phyloP scores from a whole-genome alignment of 2,888 invertebrate species.

The Cyrtodaria siliqua region DNA sequence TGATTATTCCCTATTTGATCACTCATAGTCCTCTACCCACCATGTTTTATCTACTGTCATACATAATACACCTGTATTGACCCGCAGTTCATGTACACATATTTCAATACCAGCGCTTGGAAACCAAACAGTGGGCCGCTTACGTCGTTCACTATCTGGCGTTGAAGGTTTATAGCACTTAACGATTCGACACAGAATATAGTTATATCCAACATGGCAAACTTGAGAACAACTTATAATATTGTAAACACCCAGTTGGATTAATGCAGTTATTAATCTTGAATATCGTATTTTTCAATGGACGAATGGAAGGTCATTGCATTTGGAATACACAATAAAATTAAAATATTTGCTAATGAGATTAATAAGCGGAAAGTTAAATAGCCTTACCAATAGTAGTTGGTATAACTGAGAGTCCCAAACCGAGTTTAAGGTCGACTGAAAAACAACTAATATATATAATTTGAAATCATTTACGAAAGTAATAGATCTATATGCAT shows the following conservation, averaged over 20 bases:
- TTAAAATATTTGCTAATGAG: conserved; percentile 2
- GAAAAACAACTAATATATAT: too few species aligned
- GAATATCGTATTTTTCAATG: neutral
- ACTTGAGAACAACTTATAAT: too few species aligned
- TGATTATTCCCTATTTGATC: conserved; percentile 22
- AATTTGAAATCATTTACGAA: too few species aligned
- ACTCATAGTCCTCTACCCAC: conserved; percentile 29
- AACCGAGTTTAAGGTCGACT: too few species aligned
- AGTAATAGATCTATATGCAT: too few species aligned
- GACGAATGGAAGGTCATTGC: neutral
- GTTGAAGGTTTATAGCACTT: conserved; percentile 30
- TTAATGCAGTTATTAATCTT: too few species aligned
- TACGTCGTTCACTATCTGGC: conserved; percentile 37
- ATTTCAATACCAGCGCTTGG: conserved; percentile 68
- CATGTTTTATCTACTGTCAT: conserved; percentile 33
- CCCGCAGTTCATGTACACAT: conserved; percentile 38
- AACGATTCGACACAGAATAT: conserved; percentile 1
- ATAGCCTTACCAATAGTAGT: too few species aligned
- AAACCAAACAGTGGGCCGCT: conserved; percentile 75
- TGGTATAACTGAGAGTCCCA: too few species aligned
- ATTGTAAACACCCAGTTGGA: too few species aligned
- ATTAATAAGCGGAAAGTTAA: neutral
- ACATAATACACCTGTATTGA: conserved; percentile 44
- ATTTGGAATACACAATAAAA: neutral
- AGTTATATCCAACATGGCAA: neutral